Evolutionary conservation across 2,888 invertebrate species (phyloP).

Genomic region (Zhengitettix transpicula): DNA sequence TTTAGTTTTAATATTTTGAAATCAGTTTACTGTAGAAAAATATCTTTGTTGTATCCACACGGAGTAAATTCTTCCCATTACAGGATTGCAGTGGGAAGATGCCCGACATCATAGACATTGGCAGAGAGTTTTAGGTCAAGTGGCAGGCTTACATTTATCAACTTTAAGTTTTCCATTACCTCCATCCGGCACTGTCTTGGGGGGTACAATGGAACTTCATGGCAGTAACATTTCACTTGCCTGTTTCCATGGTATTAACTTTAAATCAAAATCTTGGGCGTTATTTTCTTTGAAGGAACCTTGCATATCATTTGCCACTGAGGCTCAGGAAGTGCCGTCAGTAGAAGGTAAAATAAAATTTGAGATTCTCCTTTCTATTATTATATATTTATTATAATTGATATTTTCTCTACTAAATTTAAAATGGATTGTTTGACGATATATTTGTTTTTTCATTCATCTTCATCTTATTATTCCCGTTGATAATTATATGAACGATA

Average conservation of each 20-base stretch:
- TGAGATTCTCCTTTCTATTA: constrained; percentile 1
- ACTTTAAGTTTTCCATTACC: constrained; percentile 52
- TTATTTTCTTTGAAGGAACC: constrained; percentile 86
- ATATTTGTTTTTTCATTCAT: too few relatives aligned
- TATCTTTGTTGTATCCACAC: too few relatives aligned
- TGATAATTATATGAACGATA: too few relatives aligned
- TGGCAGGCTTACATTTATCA: constrained; percentile 64
- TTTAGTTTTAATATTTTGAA: too few relatives aligned
- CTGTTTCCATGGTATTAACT: constrained; percentile 94
- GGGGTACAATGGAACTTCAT: constrained; percentile 76
- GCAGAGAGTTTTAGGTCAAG: constrained; percentile 72
- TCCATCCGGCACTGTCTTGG: constrained; percentile 57
- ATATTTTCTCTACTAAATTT: neutral
- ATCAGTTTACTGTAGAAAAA: too few relatives aligned
- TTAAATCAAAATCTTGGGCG: constrained; percentile 92
- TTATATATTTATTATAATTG: neutral
- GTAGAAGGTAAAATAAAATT: constrained; percentile 36
- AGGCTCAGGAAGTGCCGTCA: constrained; percentile 71
- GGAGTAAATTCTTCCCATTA: too few relatives aligned
- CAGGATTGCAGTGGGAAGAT: constrained; percentile 23
- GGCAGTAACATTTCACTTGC: constrained; percentile 74
- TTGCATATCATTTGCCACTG: constrained; percentile 80
- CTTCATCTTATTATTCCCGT: too few relatives aligned
- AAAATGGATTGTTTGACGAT: too few relatives aligned
- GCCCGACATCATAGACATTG: constrained; percentile 83